Evolutionary conservation across 2,888 invertebrate genomes (phyloP).

Genomic region (Epinotia nisella): DNA sequence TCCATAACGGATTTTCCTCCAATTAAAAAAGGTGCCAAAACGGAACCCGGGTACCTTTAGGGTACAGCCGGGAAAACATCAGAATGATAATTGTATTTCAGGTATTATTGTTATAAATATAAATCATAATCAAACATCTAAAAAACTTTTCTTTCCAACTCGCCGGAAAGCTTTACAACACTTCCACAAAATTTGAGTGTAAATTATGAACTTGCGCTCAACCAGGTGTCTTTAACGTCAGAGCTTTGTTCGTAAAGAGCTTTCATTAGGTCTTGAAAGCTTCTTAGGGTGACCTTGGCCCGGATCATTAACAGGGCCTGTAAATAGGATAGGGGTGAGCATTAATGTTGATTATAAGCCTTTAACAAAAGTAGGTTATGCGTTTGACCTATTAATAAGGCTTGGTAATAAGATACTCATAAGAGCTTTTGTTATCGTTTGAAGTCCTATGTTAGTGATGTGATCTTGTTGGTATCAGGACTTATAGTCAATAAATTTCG

Average conservation of each 20-base stretch:
- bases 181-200: constrained; percentile 11
- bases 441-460: too few species aligned
- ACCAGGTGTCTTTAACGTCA: constrained; percentile 38
- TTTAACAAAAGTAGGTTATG: constrained; percentile 32
- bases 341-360: constrained; percentile 17
- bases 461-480: too few species aligned
- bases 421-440: neutral
- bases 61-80: too few species aligned
- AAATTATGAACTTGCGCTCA: constrained; percentile 28
- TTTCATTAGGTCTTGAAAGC: constrained; percentile 42
- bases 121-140: neutral
- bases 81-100: too few species aligned
- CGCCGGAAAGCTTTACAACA: neutral
- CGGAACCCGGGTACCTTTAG: too few species aligned
- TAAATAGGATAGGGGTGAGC: constrained; percentile 40
- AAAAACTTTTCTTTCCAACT: neutral
- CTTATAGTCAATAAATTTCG: too few species aligned
- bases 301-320: constrained; percentile 21
- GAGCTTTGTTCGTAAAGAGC: constrained; percentile 34
- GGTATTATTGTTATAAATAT: neutral
- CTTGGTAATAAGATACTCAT: neutral
- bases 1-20: too few species aligned
- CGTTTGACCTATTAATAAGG: constrained; percentile 29
- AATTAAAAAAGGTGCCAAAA: too few species aligned
- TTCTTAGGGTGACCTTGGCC: constrained; percentile 32